Conservation (phyloP, 92 coral and sea anemone genomes). For the Parazoanthus swiftii region DNA sequence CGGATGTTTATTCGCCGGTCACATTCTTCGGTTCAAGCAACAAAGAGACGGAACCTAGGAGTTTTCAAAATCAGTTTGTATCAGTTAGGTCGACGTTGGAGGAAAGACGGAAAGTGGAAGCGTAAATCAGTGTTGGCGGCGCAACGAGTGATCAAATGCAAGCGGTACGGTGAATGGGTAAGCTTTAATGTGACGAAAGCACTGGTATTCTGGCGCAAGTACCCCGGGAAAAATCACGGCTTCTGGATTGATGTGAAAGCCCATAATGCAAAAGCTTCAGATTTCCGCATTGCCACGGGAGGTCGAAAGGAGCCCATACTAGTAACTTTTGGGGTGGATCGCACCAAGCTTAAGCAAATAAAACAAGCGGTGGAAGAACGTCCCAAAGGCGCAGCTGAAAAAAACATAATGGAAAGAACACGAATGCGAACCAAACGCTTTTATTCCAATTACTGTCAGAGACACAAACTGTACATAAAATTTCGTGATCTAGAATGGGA, state of each 20-base stretch:
- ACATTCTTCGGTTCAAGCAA: conserved; percentile 40
- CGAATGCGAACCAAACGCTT: conserved; percentile 62
- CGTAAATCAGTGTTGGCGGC: conserved; percentile 61
- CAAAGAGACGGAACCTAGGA: conserved; percentile 50
- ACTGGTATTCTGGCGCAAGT: conserved; percentile 74
- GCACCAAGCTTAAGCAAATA: conserved; percentile 45
- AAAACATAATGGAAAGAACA: conserved; percentile 24
- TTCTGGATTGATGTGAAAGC: conserved; percentile 79
- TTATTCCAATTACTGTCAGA: conserved; percentile 55
- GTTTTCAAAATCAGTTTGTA: conserved; percentile 70
- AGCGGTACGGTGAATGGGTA: conserved; percentile 91
- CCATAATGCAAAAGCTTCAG: conserved; percentile 66
- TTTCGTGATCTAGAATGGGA: conserved; percentile 88
- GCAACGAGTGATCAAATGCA: conserved; percentile 65
- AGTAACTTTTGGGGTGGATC: conserved; percentile 71
- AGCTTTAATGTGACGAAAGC: conserved; percentile 82
- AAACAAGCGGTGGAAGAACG: conserved; percentile 36
- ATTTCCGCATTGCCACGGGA: conserved; percentile 82
- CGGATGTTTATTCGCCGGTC: conserved; percentile 91
- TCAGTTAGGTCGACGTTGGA: conserved; percentile 62
- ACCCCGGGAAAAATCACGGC: conserved; percentile 73
- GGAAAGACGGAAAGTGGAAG: conserved; percentile 67
- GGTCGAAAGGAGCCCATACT: conserved; percentile 94
- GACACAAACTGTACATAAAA: conserved; percentile 77
- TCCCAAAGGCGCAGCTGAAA: conserved; percentile 2